Evolutionary conservation across 2,888 invertebrate species (phyloP), one percentile per base, ranked within the genome.

Genomic region (Parelbella ahira): DNA sequence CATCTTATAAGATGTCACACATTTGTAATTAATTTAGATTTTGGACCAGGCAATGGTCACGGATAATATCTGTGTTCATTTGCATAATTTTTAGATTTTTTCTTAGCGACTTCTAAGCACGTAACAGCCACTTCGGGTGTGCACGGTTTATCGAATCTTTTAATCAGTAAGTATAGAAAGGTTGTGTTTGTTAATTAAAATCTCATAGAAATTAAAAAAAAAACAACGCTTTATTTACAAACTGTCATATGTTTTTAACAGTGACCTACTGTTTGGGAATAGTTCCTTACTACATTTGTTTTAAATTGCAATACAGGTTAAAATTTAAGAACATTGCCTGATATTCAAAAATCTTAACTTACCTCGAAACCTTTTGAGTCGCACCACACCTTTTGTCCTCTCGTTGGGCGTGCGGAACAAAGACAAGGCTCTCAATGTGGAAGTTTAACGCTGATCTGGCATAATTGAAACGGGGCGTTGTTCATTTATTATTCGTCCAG

Each of bases 401-500:
- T n/a, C 7, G 12, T 21, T 21, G 13, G 8, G 3, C 6, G 6
- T 11, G 11, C 6, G 9, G 19, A 19, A 27, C 18, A 37, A 27
- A 25, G 2, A 18, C 7, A 8, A 27, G n/a, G 20, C 28, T n/a
- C 9, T 23, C 15, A 23, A 23, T 15, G 8, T 18, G 25, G 13
- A 27, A 41, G 25, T 28, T 32, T 39, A 24, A 27, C 25, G 38
- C 23, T 30, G 18, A 30, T 24, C 28, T 28, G 7, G 24, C 24
- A 47, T 53, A 53, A 58, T 53, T 53, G 51, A 47, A 51, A 41
- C 32, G 28, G 50, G 61, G 63, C 55, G 61, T 55, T 53, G 62
- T 49, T 65, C 60, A 73, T 79, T 72, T 53, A 50, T 48, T 68
- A 76, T 78, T 66, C 70, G 63, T 52, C 66, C 68, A 62, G 63